Evolutionary conservation across 2,888 invertebrate genomes (phyloP), one percentile per base, ranked within the genome.

Genomic region (Sepioteuthis lessoniana): DNA sequence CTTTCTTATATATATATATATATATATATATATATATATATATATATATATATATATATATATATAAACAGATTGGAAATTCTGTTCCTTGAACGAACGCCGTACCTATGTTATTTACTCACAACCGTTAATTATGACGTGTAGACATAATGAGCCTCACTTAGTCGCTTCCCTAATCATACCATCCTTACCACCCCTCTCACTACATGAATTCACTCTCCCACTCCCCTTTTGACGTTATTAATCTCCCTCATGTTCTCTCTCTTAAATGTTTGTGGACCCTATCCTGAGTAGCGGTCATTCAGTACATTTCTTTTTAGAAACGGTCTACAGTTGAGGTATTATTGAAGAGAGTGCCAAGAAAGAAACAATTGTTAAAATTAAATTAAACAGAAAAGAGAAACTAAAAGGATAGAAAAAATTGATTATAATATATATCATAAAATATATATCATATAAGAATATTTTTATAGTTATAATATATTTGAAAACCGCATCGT

Each of bases 31-130:
- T n/a, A n/a, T n/a, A n/a, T n/a, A n/a, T n/a, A n/a, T n/a, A n/a
- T n/a, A n/a, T n/a, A n/a, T n/a, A n/a, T n/a, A n/a, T n/a, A n/a
- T n/a, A n/a, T n/a, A n/a, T n/a, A n/a, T n/a, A n/a, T n/a, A n/a
- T n/a, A n/a, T n/a, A n/a, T n/a, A n/a, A n/a, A n/a, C 10, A 76
- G 31, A 10, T 13, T 31, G 8, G 76, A n/a, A n/a, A 5, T 50
- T 31, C 31, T 31, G n/a, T n/a, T 76, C 31, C 31, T n/a, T 76
- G 76, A 76, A n/a, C 31, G n/a, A n/a, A 13, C 76, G 76, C 3
- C n/a, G 76, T 76, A 76, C 31, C 76, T 76, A 76, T 76, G 76
- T 76, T 76, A 76, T 76, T 76, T 76, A 76, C 76, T 31, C n/a
- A n/a, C 76, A 13, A 31, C 76, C 76, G 1, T 31, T 76, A 76